Evolutionary conservation across 1,140 invertebrate genomes (phyloP), one percentile per base, ranked within the genome.

Genomic region (Drosophila parabipectinata): DNA sequence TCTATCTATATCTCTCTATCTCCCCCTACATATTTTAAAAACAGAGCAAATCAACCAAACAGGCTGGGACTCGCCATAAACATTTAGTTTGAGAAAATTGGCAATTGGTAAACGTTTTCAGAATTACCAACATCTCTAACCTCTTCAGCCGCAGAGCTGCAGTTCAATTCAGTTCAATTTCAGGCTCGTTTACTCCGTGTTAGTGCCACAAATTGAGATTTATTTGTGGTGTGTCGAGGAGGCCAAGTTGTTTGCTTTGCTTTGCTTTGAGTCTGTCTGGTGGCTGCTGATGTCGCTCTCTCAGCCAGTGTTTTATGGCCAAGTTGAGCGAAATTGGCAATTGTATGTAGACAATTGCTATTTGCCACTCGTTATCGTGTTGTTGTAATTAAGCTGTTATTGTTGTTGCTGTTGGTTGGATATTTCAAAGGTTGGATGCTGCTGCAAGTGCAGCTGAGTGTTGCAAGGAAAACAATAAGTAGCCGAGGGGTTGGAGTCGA

Each of bases 381-480:
- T 82, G 79, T 83, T 82, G 79, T 82, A 82, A 82, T 82, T 82
- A 82, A 82, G 79, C 75, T 71, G 69, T 82, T 83, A 64, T 82
- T 83, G 75, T 69, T 81, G 72, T 59, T 76, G 62, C 55, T 58
- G 48, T 28, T 28, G 26, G 26, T 28, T 28, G 26, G 6, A 6
- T 61, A 34, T 54, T 34, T 9, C 28, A 15, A 18, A 21, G 60
- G 12, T 28, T 26, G 28, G 6, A 32, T 26, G 44, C 2, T 24
- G 41, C 41, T 69, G 68, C 79, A 82, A 79, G 59, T 77, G 68
- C 79, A 81, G 79, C 62, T 77, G 79, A 39, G 24, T 24, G 30
- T 58, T 79, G 48, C 47, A 64, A 54, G 14, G 7, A 56, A 14
- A n/a, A 7, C 28, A 30, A 45, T 56, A n/a, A 32, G 15, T 7